A percentile compares a stretch with the other conserved stretches of the same genome.
Evolutionary conservation across 2,113 vertebrate genomes (phyloP).

Genomic region (Lepisosteus oculatus): DNA sequence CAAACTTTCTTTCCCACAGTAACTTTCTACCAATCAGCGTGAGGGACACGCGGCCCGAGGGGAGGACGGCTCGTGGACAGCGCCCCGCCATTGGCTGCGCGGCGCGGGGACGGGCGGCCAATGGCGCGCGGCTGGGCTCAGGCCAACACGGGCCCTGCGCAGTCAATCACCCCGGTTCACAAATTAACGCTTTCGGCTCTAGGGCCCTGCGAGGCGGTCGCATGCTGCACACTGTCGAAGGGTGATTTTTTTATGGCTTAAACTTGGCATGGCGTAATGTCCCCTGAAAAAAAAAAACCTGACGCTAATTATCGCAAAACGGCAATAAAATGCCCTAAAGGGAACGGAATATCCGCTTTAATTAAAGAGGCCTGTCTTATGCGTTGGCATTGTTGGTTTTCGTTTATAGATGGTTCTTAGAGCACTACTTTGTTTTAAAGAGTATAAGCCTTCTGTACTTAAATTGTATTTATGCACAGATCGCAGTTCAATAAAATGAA

Average conservation of each 20-base stretch:
- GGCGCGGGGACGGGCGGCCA: constrained; percentile 76
- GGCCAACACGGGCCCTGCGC: constrained; percentile 73
- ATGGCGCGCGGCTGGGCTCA: constrained; percentile 77
- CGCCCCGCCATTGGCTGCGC: constrained; percentile 86
- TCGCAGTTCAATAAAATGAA: too few relatives aligned
- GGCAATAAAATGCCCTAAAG: too few relatives aligned
- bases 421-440: too few relatives aligned
- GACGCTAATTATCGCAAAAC: too few relatives aligned
- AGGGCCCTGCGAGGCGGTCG: constrained; percentile 28
- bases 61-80: constrained; percentile 88
- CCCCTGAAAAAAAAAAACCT: too few relatives aligned
- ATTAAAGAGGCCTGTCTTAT: too few relatives aligned
- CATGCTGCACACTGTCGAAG: background rate
- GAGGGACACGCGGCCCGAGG: constrained; percentile 82
- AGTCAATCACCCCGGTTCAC: constrained; percentile 74
- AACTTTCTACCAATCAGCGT: constrained; percentile 92
- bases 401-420: too few relatives aligned
- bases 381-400: too few relatives aligned
- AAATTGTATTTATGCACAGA: too few relatives aligned
- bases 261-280: too few relatives aligned
- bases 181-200: constrained; percentile 68
- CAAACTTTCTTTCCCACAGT: constrained; percentile 98
- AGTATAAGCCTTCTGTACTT: too few relatives aligned
- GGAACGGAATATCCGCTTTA: too few relatives aligned
- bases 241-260: background rate